phyloP scores from a whole-genome alignment of 2,888 invertebrate species.

The Magallana nippona region DNA sequence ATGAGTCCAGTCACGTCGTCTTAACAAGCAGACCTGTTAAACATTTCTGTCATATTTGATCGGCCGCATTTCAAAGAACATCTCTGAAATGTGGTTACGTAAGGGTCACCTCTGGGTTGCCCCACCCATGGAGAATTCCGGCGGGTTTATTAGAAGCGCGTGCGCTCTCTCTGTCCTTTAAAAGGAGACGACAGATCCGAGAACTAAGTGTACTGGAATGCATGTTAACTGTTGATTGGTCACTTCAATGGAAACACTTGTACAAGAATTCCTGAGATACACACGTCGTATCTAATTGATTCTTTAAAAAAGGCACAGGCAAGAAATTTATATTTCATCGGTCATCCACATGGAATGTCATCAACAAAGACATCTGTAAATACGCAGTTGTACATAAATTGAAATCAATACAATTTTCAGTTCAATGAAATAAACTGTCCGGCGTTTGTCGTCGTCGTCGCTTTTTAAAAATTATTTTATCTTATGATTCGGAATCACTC shows the following conservation, averaged over 20 bases:
- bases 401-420: no score
- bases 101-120: constrained; percentile 2
- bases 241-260: not conserved
- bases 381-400: no score
- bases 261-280: not conserved
- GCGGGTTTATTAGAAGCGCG: not conserved
- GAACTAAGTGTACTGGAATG: not conserved
- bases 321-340: no score
- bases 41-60: constrained; percentile 20
- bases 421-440: no score
- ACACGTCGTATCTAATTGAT: no score
- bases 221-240: constrained; percentile 22
- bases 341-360: no score
- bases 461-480: no score
- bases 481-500: no score
- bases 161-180: constrained; percentile 8
- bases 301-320: no score
- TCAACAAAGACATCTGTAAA: no score
- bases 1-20: constrained; percentile 1
- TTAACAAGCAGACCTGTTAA: not conserved
- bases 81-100: not conserved
- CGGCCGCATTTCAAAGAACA: constrained; percentile 7
- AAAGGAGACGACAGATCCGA: not conserved
- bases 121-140: constrained; percentile 3
- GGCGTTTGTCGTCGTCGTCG: no score